Conservation (phyloP, 1,140 invertebrate species). For the Copidosoma floridanum region DNA sequence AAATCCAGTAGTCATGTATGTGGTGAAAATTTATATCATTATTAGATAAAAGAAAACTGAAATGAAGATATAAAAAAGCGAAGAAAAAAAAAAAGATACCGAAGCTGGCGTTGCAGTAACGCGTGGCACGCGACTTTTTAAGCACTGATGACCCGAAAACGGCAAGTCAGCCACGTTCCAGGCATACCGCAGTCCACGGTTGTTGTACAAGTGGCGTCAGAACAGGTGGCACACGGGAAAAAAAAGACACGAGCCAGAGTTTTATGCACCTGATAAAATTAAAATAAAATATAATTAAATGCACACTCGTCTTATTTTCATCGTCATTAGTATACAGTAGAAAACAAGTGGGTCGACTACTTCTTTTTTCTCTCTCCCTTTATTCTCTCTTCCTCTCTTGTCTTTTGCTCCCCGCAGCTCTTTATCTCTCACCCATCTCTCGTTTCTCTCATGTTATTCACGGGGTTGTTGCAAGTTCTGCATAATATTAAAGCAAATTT, state of each 20-base stretch:
- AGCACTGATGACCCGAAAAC: no score
- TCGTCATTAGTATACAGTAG: conserved; percentile 54
- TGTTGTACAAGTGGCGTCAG: conserved; percentile 26
- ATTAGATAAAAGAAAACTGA: no score
- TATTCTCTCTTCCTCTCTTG: neutral
- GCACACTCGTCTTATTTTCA: conserved; percentile 54
- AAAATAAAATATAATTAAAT: no score
- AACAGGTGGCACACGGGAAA: no score
- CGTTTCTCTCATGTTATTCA: conserved; percentile 42
- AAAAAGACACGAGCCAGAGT: conserved; percentile 21
- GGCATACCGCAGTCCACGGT: no score
- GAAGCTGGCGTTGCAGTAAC: no score
- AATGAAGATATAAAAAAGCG: no score
- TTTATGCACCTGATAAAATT: conserved; percentile 53
- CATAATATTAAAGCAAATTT: conserved; percentile 50
- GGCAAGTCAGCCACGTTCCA: no score
- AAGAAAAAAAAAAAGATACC: no score
- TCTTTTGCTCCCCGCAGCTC: neutral
- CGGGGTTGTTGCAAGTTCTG: conserved; percentile 43
- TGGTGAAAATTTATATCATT: no score
- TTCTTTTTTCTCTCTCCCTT: conserved; percentile 28
- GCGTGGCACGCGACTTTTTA: no score
- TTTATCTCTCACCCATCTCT: conserved; percentile 15
- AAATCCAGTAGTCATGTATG: no score
- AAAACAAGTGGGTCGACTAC: conserved; percentile 51